Base-by-base conservation (phyloP, 2,888 invertebrate species). In the Cistogaster globosa region DNA sequence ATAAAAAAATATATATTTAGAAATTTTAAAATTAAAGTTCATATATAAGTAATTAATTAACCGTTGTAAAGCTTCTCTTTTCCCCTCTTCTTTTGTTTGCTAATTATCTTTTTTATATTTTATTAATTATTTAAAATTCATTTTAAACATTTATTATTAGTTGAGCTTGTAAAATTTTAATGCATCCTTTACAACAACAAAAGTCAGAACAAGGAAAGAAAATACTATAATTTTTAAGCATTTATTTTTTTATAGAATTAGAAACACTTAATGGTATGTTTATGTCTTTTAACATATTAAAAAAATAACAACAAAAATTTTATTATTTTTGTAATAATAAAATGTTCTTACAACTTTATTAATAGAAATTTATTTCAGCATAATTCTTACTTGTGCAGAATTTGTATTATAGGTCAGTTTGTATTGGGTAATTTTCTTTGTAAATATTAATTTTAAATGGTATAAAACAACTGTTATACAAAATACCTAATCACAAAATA, bases 201-300 rank as follows among this genome's bases (percentile, higher is more conserved):
- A 76, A 69, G 53, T 63, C 63, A 80, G 67, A 74, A 42, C 12
- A n/a, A 62, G 68, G 72, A 81, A 78, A 74, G 68, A 77, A 81
- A 81, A 81, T 81, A 81, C 77, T 69, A 74, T 85, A 78, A 74
- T 78, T 67, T 76, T 79, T 85, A 85, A 79, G 85, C 82, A 82
- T 85, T 85, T 79, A 85, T 78, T 82, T 85, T n/a, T 79, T 12
- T 82, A 69, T 78, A 76, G 36, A 69, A 36, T 51, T 22, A 38
- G 55, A 53, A 42, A 22, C 65, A 76, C 42, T 51, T 74, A 68
- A 68, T 65, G 78, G 74, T 79, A 75, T 57, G 74, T 79, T 65
- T 62, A 78, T 83, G 57, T 74, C 78, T n/a, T 68, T 68, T 67
- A 67, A 20, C n/a, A 45, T 58, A 26, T n/a, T 68, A 68, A 67